Evolutionary conservation across 1,140 invertebrate species (phyloP).

Genomic region (Calycopis cecrops): DNA sequence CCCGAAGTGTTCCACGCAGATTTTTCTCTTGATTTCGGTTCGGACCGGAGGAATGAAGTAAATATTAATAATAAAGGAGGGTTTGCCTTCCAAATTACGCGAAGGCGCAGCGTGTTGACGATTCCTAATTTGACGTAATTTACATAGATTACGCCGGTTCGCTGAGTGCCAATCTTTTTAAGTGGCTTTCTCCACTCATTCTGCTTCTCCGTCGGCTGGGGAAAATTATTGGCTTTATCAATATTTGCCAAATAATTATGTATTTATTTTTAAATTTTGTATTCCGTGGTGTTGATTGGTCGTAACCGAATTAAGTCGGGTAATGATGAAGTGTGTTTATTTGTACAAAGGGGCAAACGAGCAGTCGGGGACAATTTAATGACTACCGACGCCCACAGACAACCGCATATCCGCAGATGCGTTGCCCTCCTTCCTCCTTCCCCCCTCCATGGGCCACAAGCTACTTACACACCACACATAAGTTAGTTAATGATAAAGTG

Average conservation of each 20-base stretch:
- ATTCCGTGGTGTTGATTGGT: too few relatives aligned
- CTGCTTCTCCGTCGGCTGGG: slow-evolving; percentile 44
- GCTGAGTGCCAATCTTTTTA: slow-evolving; percentile 73
- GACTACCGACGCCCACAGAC: too few relatives aligned
- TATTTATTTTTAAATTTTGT: neutral
- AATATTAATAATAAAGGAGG: slow-evolving; percentile 74
- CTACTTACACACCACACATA: too few relatives aligned
- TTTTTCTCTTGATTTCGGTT: slow-evolving; percentile 56
- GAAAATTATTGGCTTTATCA: slow-evolving; percentile 10
- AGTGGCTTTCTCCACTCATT: slow-evolving; percentile 68
- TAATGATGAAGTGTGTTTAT: too few relatives aligned
- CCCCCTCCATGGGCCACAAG: too few relatives aligned
- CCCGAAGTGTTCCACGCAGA: slow-evolving; percentile 49
- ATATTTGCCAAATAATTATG: slow-evolving; percentile 3
- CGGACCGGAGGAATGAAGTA: slow-evolving; percentile 62
- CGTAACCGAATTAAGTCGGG: too few relatives aligned
- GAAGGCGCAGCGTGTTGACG: slow-evolving; percentile 63
- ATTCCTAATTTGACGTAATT: slow-evolving; percentile 74
- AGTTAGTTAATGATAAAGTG: too few relatives aligned
- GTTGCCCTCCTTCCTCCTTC: too few relatives aligned
- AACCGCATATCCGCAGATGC: too few relatives aligned
- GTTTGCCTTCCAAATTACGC: slow-evolving; percentile 68
- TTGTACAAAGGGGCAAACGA: too few relatives aligned
- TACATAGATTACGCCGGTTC: slow-evolving; percentile 72
- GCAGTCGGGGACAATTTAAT: too few relatives aligned